Base-by-base conservation (phyloP, 2,888 invertebrate species). In the Congeria kusceri region DNA sequence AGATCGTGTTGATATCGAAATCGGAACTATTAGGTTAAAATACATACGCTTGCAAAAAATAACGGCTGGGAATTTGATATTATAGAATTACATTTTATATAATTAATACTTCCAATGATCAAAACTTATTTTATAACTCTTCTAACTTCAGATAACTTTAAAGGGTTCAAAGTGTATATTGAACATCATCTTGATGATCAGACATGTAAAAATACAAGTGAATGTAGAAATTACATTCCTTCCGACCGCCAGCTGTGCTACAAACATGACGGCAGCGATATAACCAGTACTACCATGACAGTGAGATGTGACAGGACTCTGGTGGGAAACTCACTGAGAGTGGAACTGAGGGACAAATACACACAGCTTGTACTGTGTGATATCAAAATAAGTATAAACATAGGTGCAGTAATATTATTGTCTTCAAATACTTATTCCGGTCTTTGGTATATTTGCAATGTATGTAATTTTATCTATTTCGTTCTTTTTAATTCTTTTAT, bases 331-430 rank as follows among this genome's bases (percentile, higher is more conserved):
- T 27, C 28, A 9, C 20, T 59, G 3, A 58, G 68, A 46, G 46
- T 68, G n/a, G 27, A 68, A 44, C 27, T 68, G 3, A 57, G 46
- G 20, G 18, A 28, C 3, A 46, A 3, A 25, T n/a, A 59, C 11
- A 57, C 47, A 7, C 68, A 68, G n/a, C 59, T 68, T 46, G 68
- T 68, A 7, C 29, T 68, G 20, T 68, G 68, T 59, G 68, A 68
- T 15, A 58, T 68, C 9, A 68, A 28, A 13, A 68, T 68, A 27
- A 47, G 46, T 27, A 44, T 44, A 3, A 56, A 56, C 57, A 56
- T 15, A 28, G 32, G 32, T 32, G 9, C 4, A 9, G 32, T 32
- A 32, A 7, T 7, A 7, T 9, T 9, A 32, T 32, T 4, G 32
- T 4, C 4, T 32, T 7, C 9, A 32, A 32, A 32, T 7, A 32